Evolutionary conservation across 2,797 vertebrate genomes (phyloP).

Genomic region (Allenopithecus nigroviridis): DNA sequence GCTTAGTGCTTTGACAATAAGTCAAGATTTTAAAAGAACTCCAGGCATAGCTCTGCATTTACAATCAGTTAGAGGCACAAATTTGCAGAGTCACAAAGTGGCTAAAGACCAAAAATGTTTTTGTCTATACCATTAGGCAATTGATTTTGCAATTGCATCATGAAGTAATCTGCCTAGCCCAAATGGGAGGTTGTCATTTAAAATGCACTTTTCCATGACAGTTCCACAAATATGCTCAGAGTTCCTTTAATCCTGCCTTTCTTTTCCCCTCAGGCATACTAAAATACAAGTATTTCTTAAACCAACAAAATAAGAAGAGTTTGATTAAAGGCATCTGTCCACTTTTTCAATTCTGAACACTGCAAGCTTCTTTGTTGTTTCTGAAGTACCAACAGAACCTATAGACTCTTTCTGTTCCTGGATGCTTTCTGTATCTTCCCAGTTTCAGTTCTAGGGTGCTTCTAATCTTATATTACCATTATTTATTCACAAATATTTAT

Average conservation of each 20-base stretch:
- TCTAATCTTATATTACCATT: background rate
- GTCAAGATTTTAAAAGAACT: slow-evolving; percentile 61
- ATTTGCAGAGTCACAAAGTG: slow-evolving; percentile 69
- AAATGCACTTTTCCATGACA: slow-evolving; percentile 17
- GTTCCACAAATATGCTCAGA: background rate
- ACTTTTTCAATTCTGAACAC: background rate
- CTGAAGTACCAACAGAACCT: background rate
- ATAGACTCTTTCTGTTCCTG: background rate
- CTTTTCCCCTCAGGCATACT: background rate
- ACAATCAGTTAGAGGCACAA: slow-evolving; percentile 30
- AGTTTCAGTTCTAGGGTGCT: slow-evolving; percentile 53
- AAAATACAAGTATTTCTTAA: slow-evolving; percentile 55
- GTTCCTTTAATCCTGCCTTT: background rate
- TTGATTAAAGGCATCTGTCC: slow-evolving; percentile 48
- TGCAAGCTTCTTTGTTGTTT: slow-evolving; percentile 49
- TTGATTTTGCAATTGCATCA: slow-evolving; percentile 56
- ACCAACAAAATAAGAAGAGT: background rate
- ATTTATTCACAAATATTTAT: slow-evolving; percentile 55
- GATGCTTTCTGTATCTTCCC: slow-evolving; percentile 43
- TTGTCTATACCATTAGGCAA: slow-evolving; percentile 51
- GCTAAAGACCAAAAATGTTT: slow-evolving; percentile 53
- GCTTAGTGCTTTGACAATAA: slow-evolving; percentile 60
- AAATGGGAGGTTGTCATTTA: slow-evolving; percentile 33
- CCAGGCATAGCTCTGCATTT: slow-evolving; percentile 49
- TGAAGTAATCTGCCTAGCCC: slow-evolving; percentile 25